These are phyloP conservation scores for Micrastur ruficollis DNA, from an alignment of 2,797 vertebrate species.

Conservation along the genomic window DNA sequence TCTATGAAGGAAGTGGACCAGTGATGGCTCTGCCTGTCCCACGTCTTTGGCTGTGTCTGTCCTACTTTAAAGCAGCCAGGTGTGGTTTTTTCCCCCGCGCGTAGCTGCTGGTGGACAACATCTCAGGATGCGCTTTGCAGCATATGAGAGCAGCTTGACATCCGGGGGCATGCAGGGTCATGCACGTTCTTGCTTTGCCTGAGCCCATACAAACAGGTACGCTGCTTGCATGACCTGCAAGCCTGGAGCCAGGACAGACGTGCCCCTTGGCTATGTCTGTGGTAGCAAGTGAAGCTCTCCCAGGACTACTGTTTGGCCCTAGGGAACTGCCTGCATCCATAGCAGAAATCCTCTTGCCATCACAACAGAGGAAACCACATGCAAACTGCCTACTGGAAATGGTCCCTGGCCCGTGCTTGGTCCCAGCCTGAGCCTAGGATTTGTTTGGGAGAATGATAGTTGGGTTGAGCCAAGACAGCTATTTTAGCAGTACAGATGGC, in stretches of 20 bases:
- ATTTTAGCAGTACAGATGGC: not conserved
- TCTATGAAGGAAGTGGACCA: not conserved
- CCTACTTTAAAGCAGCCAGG: not conserved
- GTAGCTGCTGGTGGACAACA: not conserved
- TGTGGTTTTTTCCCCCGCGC: not conserved
- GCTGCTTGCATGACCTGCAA: not conserved
- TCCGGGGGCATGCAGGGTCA: fast-evolving
- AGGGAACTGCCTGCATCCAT: not conserved
- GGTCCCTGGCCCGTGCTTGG: not conserved
- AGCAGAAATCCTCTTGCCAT: not conserved
- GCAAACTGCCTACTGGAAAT: not conserved
- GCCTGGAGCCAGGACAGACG: not conserved
- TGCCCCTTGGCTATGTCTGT: not conserved
- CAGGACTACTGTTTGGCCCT: not conserved
- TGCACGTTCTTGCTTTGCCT: not conserved
- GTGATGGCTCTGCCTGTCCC: not conserved
- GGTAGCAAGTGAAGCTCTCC: not conserved
- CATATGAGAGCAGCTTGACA: not conserved
- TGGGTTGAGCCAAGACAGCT: not conserved
- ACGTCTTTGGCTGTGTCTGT: not conserved
- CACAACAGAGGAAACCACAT: not conserved
- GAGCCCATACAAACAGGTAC: not conserved
- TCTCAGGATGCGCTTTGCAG: not conserved
- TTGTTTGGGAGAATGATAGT: not conserved
- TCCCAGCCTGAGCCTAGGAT: not conserved